Conservation (phyloP, 2,888 invertebrate genomes). For the Parnassius mnemosyne region DNA sequence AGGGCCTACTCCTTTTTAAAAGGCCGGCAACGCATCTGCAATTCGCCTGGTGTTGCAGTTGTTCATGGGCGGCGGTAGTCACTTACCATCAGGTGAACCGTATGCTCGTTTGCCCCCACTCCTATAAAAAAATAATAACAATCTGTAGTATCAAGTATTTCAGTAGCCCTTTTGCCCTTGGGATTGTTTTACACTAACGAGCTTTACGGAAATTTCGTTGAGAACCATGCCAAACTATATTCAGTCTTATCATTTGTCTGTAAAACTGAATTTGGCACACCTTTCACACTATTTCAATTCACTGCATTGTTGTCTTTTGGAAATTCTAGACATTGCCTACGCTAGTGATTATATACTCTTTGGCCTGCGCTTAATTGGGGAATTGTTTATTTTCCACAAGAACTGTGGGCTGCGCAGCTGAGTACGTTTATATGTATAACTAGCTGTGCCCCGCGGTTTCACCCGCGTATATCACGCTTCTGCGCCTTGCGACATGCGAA, state of each 20-base stretch:
- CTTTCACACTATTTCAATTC: constrained; percentile 12
- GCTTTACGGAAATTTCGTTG: constrained; percentile 4
- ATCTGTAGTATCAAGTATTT: constrained; percentile 19
- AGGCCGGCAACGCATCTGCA: too few relatives aligned
- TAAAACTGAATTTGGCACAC: constrained; percentile 7
- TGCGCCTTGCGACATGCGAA: too few relatives aligned
- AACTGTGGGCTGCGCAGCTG: neutral
- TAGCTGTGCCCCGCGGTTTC: too few relatives aligned
- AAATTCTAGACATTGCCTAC: constrained; percentile 16
- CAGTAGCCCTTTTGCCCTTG: constrained; percentile 4
- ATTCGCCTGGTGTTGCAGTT: too few relatives aligned
- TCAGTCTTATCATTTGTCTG: constrained; percentile 1
- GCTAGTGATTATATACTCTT: neutral
- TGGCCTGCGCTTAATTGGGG: constrained; percentile 10
- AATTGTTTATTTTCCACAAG: constrained; percentile 8
- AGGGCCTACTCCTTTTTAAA: too few relatives aligned
- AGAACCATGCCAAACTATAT: neutral
- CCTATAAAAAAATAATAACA: too few relatives aligned
- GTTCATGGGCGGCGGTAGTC: too few relatives aligned
- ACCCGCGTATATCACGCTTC: too few relatives aligned
- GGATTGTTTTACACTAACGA: constrained; percentile 26
- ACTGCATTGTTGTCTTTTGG: constrained; percentile 25
- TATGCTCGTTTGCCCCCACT: too few relatives aligned
- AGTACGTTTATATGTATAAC: too few relatives aligned
- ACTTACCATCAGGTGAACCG: too few relatives aligned